Conservation (phyloP, 2,888 invertebrate species). For the Drosophila birchii region DNA sequence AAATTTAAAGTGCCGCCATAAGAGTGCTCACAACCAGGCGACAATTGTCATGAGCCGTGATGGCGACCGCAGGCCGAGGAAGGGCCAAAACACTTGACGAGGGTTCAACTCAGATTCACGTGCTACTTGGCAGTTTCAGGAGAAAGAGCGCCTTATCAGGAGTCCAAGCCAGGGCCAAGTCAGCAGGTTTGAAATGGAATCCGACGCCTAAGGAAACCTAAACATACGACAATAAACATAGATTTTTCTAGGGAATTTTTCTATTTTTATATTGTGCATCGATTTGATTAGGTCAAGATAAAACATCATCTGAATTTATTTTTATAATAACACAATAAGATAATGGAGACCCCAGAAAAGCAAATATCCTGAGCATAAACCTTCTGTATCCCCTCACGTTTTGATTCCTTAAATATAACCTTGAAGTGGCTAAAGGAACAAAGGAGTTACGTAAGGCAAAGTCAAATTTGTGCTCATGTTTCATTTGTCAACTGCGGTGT, state of each 20-base stretch:
- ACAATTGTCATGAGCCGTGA: conserved; percentile 59
- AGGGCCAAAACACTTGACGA: conserved; percentile 55
- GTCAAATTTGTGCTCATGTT: conserved; percentile 65
- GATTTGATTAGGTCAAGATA: neutral
- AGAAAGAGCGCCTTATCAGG: neutral
- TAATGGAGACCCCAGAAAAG: neutral
- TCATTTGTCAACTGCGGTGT: conserved; percentile 72
- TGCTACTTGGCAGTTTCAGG: conserved; percentile 48
- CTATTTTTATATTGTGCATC: neutral
- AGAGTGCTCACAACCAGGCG: conserved; percentile 40
- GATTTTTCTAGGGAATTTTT: neutral
- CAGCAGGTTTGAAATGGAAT: neutral
- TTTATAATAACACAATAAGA: too few species aligned
- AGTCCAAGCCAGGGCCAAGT: neutral
- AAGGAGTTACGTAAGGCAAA: conserved; percentile 26
- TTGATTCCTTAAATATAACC: neutral
- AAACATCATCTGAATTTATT: too few species aligned
- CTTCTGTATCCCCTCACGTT: conserved; percentile 10
- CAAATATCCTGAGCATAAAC: neutral
- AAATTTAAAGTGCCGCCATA: conserved; percentile 36
- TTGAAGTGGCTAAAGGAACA: conserved; percentile 3
- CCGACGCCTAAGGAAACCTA: neutral
- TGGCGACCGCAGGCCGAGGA: conserved; percentile 36
- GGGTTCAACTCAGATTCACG: conserved; percentile 54
- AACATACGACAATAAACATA: neutral